A percentile compares a stretch with the other conserved stretches of the same genome.
These are phyloP conservation scores for Tylochromis polylepis DNA, from an alignment of 2,113 vertebrate genomes.

Conservation along the genomic window DNA sequence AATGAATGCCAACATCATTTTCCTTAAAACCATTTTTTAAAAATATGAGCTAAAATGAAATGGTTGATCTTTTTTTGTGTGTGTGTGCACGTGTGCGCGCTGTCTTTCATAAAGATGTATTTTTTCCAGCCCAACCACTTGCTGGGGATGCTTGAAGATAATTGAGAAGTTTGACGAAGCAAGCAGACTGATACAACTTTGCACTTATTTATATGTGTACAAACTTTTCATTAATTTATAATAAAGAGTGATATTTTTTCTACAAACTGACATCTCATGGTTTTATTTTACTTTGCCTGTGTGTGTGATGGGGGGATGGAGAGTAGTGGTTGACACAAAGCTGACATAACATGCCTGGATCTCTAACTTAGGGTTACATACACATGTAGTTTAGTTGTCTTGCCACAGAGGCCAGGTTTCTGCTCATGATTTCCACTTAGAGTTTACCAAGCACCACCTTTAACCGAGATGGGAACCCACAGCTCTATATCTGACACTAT, in stretches of 20 bases:
- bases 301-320: background rate
- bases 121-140: constrained; percentile 75
- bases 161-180: constrained; percentile 72
- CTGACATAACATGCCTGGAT: background rate
- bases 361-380: background rate
- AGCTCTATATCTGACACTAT: background rate
- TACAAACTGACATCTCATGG: constrained; percentile 64
- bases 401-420: background rate
- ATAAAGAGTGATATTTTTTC: constrained; percentile 97
- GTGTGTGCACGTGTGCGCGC: constrained; percentile 12
- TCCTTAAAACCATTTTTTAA: constrained; percentile 80
- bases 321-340: background rate
- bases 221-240: constrained; percentile 95
- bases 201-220: constrained; percentile 99
- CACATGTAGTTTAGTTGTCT: background rate
- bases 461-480: background rate
- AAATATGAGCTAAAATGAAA: constrained; percentile 80
- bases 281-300: constrained; percentile 9
- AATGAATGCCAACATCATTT: constrained; percentile 56
- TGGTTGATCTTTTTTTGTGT: constrained; percentile 31
- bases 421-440: background rate
- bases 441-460: background rate
- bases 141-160: constrained; percentile 83
- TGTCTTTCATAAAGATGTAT: constrained; percentile 93
- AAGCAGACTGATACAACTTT: constrained; percentile 78